Conservation (phyloP, 2,113 vertebrate species). For the Cairina moschata region DNA sequence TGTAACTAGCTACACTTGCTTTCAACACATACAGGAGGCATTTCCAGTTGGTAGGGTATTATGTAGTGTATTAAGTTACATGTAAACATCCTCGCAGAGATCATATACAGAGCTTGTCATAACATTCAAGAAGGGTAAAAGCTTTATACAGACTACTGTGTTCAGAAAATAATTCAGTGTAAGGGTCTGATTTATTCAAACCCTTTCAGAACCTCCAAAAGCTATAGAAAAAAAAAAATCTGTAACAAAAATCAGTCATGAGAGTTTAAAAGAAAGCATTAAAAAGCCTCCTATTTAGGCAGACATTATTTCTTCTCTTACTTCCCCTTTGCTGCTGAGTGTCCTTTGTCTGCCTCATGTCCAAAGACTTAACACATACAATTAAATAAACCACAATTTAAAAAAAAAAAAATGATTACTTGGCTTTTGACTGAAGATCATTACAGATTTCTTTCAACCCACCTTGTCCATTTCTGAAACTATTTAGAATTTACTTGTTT, state of each 20-base stretch:
- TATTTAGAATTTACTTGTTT: background rate
- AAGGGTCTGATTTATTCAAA: conserved; percentile 10
- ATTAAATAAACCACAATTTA: background rate
- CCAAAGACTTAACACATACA: background rate
- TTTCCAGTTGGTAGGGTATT: conserved; percentile 64
- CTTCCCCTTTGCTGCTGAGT: background rate
- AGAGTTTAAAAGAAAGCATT: background rate
- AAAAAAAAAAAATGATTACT: background rate
- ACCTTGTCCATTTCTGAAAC: background rate
- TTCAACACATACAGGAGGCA: conserved; percentile 41
- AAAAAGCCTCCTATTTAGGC: background rate
- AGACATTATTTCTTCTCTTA: background rate
- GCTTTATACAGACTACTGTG: background rate
- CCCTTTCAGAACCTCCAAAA: background rate
- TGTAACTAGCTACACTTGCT: conserved; percentile 43
- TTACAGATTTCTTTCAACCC: background rate
- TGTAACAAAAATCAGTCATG: background rate
- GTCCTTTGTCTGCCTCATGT: background rate
- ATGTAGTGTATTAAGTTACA: conserved; percentile 51
- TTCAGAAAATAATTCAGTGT: conserved; percentile 5
- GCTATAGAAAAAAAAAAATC: background rate
- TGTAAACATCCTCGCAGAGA: conserved; percentile 59
- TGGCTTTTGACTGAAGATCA: background rate
- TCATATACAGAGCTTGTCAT: background rate
- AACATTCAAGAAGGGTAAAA: conserved; percentile 32